Conservation (phyloP, 2,797 vertebrate genomes). For the Thaleichthys pacificus region DNA sequence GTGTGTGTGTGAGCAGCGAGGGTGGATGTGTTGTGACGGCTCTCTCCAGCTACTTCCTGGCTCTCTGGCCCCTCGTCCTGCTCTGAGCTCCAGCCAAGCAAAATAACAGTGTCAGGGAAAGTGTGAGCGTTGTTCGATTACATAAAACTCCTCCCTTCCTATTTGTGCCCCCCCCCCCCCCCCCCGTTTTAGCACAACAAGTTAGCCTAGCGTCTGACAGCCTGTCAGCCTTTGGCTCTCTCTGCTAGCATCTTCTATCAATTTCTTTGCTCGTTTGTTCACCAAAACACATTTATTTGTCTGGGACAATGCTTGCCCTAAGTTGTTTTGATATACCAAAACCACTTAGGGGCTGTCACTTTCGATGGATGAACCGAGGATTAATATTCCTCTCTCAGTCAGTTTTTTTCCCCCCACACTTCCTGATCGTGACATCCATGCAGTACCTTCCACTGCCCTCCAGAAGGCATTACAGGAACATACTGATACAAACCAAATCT, state of each 20-base stretch:
- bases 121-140: conserved; percentile 44
- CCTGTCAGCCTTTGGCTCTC: not conserved
- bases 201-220: conserved; percentile 7
- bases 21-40: conserved; percentile 20
- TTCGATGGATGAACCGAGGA: not conserved
- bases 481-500: not conserved
- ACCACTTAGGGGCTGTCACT: no score
- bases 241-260: no score
- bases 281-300: not conserved
- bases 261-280: not conserved
- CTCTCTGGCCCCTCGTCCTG: not conserved
- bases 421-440: conserved; percentile 18
- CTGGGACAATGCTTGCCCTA: not conserved
- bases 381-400: no score
- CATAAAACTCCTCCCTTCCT: conserved; percentile 34
- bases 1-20: not conserved
- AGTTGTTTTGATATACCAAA: no score
- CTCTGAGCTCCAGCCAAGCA: conserved; percentile 33
- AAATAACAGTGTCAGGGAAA: conserved; percentile 53
- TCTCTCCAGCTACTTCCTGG: conserved; percentile 15
- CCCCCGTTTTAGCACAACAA: not conserved
- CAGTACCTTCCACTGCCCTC: conserved; percentile 44
- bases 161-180: conserved; percentile 1
- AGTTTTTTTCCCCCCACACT: not conserved
- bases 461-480: conserved; percentile 51